Evolutionary conservation across 1,140 invertebrate species (phyloP).

Genomic region (Tachypleus tridentatus): DNA sequence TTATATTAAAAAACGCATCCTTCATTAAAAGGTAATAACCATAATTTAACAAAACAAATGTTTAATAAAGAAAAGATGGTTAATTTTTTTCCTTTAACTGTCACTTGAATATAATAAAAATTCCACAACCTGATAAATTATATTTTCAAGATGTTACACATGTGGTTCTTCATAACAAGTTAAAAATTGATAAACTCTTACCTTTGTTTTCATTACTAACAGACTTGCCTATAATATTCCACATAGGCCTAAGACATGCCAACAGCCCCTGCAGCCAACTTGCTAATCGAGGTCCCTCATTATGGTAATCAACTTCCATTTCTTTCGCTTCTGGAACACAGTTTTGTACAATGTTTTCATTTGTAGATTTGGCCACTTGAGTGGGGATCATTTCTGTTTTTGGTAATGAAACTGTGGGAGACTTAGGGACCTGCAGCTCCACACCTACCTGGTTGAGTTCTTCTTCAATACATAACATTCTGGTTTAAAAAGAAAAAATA

Average conservation of each 20-base stretch:
- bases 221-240: conserved; percentile 59
- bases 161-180: conserved; percentile 33
- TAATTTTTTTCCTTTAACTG: background rate
- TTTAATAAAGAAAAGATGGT: background rate
- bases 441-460: conserved; percentile 45
- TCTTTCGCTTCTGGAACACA: conserved; percentile 8
- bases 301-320: conserved; percentile 24
- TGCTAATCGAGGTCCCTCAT: conserved; percentile 7
- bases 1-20: too few species aligned
- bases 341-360: background rate
- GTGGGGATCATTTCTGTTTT: background rate
- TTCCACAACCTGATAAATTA: background rate
- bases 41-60: background rate
- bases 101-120: background rate
- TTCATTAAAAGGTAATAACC: too few species aligned
- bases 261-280: conserved; percentile 67
- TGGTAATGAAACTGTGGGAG: conserved; percentile 1
- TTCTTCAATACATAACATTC: conserved; percentile 53
- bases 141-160: background rate
- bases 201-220: conserved; percentile 14
- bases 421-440: background rate
- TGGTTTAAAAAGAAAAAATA: conserved; percentile 31
- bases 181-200: conserved; percentile 1
- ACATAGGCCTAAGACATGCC: conserved; percentile 71
- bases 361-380: conserved; percentile 2